Conservation (phyloP, 2,888 invertebrate species). For the Lithophane semibrunnea region DNA sequence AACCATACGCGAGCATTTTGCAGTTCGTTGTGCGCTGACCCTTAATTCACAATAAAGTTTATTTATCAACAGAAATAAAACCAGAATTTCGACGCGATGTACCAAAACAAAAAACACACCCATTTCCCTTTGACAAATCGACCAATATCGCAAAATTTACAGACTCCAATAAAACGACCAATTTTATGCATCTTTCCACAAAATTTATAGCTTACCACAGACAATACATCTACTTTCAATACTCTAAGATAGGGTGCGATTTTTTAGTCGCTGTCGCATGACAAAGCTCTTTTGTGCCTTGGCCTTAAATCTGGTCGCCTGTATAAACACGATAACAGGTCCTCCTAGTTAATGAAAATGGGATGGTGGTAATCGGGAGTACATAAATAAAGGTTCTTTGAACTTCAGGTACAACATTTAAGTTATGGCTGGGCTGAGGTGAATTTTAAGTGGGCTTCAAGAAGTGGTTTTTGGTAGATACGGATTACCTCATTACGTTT, state of each 20-base stretch:
- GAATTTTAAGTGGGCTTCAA: conserved; percentile 48
- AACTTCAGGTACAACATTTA: conserved; percentile 31
- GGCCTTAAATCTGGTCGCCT: conserved; percentile 73
- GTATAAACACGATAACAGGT: conserved; percentile 77
- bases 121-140: conserved; percentile 24
- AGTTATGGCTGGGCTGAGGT: conserved; percentile 30
- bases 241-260: conserved; percentile 38
- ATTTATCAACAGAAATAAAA: neutral
- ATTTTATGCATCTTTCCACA: conserved; percentile 45
- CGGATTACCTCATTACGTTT: neutral
- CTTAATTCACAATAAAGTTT: neutral
- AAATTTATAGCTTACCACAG: conserved; percentile 51
- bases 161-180: conserved; percentile 30
- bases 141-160: conserved; percentile 36
- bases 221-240: conserved; percentile 47
- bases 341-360: conserved; percentile 67
- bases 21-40: too few species aligned
- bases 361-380: conserved; percentile 36
- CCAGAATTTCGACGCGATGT: neutral
- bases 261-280: conserved; percentile 65
- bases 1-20: too few species aligned
- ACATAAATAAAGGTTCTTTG: conserved; percentile 48
- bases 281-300: conserved; percentile 65
- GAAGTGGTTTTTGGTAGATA: conserved; percentile 11
- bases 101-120: conserved; percentile 6